Conservation (phyloP, 2,113 vertebrate species). For the Sula dactylatra region DNA sequence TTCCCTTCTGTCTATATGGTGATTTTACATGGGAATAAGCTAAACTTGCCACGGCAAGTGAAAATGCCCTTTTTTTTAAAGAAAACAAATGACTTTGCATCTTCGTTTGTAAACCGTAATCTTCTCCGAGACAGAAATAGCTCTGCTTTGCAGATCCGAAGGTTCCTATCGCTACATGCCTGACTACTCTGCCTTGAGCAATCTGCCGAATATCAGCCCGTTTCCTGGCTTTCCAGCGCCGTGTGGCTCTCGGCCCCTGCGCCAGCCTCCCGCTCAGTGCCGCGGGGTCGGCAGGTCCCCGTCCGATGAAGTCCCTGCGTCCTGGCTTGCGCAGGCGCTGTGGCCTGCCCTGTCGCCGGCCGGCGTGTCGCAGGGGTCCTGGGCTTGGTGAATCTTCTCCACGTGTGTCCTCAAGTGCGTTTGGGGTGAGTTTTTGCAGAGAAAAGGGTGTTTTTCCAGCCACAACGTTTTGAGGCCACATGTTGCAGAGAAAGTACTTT, state of each 20-base stretch:
- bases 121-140: background rate
- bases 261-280: background rate
- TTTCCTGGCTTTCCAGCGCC: background rate
- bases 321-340: accelerated
- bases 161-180: background rate
- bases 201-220: background rate
- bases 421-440: background rate
- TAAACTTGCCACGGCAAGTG: background rate
- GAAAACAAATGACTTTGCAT: background rate
- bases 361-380: background rate
- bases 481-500: background rate
- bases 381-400: accelerated
- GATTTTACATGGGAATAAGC: background rate
- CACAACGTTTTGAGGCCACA: background rate
- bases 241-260: background rate
- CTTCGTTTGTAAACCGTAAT: background rate
- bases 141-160: background rate
- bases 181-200: background rate
- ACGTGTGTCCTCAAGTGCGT: background rate
- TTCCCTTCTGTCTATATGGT: background rate
- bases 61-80: background rate
- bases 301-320: background rate
- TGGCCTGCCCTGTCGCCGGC: background rate
- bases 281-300: background rate
- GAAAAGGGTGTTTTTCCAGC: background rate